A percentile compares a stretch with the other conserved stretches of the same genome.
Evolutionary conservation across 1,140 invertebrate species (phyloP).

Genomic region (Dendroctonus ponderosae): DNA sequence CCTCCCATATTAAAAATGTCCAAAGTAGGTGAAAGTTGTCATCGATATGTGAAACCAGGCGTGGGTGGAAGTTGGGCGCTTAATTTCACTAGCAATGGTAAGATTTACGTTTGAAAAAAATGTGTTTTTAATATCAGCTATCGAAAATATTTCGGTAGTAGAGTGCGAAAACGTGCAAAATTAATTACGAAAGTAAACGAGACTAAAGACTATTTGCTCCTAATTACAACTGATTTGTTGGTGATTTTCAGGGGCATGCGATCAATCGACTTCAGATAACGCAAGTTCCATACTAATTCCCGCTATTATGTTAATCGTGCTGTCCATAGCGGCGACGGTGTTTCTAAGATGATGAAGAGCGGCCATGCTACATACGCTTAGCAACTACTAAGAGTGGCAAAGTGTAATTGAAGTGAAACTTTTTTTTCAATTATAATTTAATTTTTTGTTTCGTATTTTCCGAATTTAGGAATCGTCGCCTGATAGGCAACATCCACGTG

Average conservation of each 20-base stretch:
- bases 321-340: slow-evolving; percentile 25
- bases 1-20: slow-evolving; percentile 49
- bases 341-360: slow-evolving; percentile 46
- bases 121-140: not conserved
- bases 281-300: slow-evolving; percentile 37
- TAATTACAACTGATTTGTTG: slow-evolving; percentile 7
- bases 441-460: no score
- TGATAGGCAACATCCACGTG: no score
- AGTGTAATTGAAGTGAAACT: slow-evolving; percentile 4
- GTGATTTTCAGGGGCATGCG: slow-evolving; percentile 45
- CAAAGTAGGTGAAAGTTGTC: slow-evolving; percentile 53
- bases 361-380: slow-evolving; percentile 38
- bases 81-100: slow-evolving; percentile 62
- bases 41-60: slow-evolving; percentile 51
- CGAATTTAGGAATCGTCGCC: no score
- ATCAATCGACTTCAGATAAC: slow-evolving; percentile 39
- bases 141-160: no score
- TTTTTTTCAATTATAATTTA: no score
- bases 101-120: slow-evolving; percentile 28
- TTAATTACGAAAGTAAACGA: no score
- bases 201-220: slow-evolving; percentile 3
- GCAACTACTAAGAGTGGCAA: slow-evolving; percentile 40
- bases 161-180: no score
- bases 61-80: slow-evolving; percentile 54
- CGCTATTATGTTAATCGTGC: slow-evolving; percentile 33